Base-by-base conservation (phyloP, 2,797 vertebrate genomes). In the Octomys mimax region DNA sequence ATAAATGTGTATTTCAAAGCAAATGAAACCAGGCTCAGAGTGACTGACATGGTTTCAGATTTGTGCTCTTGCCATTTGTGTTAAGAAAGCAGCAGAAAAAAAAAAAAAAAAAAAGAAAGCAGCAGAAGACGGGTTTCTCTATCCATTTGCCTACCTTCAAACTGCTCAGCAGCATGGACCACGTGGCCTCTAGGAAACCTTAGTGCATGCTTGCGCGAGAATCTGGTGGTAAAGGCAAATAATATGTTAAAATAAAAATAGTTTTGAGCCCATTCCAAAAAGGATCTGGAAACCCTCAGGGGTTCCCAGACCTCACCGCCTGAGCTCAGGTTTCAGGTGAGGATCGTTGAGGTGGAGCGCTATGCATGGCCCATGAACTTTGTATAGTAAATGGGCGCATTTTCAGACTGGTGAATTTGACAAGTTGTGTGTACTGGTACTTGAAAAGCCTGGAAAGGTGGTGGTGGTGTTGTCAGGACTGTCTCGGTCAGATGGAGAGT, bases 381-480 rank as follows among this genome's bases (percentile, higher is more conserved):
- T 77, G 57, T 36, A 36, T 54, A 77, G 24, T 61, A 36, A 36
- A 52, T 62, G 1, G 16, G 26, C 52, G n/a, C 54, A 42, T 68
- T 86, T 92, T 96, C 62, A 77, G 75, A 89, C 62, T 46, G 28
- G 64, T 36, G 88, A 73, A 54, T 46, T 70, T 66, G 66, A 52
- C 18, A 22, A 85, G n/a, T 28, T 71, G 75, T 70, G 21, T 24
- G 61, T n/a, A n/a, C 5, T 39, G 19, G 90, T 83, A 64, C 90
- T 96, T 90, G 13, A 59, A 82, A 88, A 78, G 54, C 33, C 89
- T 96, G 81, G 12, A 59, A 87, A 94, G 83, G 36, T 22, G 46
- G 68, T 28, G 2, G 39, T 46, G 46, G 70, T 8, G 0, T 88
- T 78, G 87, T 70, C 28, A 19, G 46, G 42, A 3, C 54, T 70